These are phyloP conservation scores for Petrocephalus schoutedeni DNA, from an alignment of 2,797 vertebrate genomes.

Conservation along the genomic window DNA sequence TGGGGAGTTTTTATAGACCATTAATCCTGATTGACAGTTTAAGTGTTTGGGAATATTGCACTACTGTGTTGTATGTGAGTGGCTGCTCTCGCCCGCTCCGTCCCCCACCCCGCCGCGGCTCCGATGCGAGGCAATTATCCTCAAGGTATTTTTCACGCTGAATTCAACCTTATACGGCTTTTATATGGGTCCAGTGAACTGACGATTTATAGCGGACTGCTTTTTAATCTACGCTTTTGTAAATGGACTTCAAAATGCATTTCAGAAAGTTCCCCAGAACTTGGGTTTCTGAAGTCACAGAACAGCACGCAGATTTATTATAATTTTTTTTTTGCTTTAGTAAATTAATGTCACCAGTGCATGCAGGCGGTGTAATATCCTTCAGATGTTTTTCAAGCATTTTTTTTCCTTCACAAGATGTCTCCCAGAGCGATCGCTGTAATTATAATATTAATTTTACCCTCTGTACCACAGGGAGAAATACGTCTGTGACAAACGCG, in stretches of 20 bases:
- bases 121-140: not conserved
- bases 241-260: not conserved
- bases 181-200: not conserved
- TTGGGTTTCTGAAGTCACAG: not conserved
- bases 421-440: not conserved
- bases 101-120: conserved; percentile 1
- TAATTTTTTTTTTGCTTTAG: not conserved
- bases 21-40: conserved; percentile 77
- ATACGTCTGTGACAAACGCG: not conserved
- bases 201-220: not conserved
- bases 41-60: conserved; percentile 65
- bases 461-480: not conserved
- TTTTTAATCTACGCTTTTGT: not conserved
- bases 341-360: not conserved
- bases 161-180: not conserved
- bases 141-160: conserved; percentile 1
- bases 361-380: not conserved
- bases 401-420: not conserved
- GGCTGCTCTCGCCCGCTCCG: conserved; percentile 50
- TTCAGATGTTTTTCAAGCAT: not conserved
- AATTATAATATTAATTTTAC: not conserved
- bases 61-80: conserved; percentile 56
- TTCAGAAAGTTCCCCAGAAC: not conserved
- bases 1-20: conserved; percentile 65
- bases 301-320: not conserved